Evolutionary conservation across 2,888 invertebrate species (phyloP), one percentile per base, ranked within the genome.

Genomic region (Trileptium ribeirensis): DNA sequence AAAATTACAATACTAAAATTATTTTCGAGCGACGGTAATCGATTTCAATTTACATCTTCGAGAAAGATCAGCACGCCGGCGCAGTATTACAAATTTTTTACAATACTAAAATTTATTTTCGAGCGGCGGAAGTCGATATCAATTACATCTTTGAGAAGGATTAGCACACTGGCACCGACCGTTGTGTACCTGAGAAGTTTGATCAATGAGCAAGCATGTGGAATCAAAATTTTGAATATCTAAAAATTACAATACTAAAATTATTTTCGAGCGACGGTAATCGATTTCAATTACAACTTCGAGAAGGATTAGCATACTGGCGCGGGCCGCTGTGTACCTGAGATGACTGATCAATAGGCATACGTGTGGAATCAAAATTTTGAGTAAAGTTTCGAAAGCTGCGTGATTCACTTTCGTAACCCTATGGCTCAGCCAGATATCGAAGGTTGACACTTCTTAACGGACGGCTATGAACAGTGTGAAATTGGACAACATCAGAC

Each of bases 281-380:
- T 70, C 8, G 29, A 67, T 51, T 37, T 79, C 79, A 1, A 64
- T 79, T n/a, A 51, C 67, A 64, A 24, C 33, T 51, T 81, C 81
- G 24, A 81, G 79, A 15, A 29, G 0, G 15, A 34, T 74, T 34
- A 81, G 75, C 1, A 78, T 40, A 24, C 77, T 19, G 39, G 81
- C 81, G 34, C 33, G 87, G 67, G 88, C 74, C 74, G 86, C 87
- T 15, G 88, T 79, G 79, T 88, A 88, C 39, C 86, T 87, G 51
- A 88, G 86, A 24, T 88, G 84, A 70, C 88, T 86, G 29, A 85
- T 82, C 80, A 88, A 87, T 81, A 88, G 83, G 39, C 87, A 86
- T 40, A 88, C 84, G 81, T 88, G 88, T 70, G 88, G 87, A 64
- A 86, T 84, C n/a, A 88, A 84, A 78, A 87, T 88, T 85, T 88